Conservation (phyloP, 2,888 invertebrate genomes). For the Plebejus melissa region DNA sequence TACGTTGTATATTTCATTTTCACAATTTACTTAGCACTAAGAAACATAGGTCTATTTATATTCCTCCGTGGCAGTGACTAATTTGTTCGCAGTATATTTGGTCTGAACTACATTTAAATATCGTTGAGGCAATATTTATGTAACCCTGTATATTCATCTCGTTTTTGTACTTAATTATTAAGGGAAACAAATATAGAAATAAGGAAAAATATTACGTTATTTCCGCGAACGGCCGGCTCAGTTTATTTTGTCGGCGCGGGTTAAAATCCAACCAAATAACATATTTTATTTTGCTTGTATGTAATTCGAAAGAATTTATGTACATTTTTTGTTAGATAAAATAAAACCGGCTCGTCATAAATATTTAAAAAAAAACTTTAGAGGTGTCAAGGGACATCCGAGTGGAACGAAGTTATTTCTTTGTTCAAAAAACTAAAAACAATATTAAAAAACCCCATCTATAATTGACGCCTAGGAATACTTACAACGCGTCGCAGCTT, state of each 20-base stretch:
- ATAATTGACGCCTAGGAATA: too few species aligned
- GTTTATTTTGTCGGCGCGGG: not conserved
- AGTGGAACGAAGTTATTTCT: too few species aligned
- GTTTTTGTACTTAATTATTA: conserved; percentile 8
- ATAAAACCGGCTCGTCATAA: not conserved
- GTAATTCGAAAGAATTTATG: not conserved
- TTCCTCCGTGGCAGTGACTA: conserved; percentile 46
- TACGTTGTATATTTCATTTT: conserved; percentile 25
- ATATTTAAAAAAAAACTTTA: not conserved
- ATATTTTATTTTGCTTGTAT: conserved; percentile 6
- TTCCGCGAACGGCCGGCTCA: not conserved
- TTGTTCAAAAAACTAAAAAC: too few species aligned
- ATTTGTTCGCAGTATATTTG: conserved; percentile 47
- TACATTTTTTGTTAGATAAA: not conserved
- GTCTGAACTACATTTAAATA: conserved; percentile 42
- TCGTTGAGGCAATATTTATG: conserved; percentile 37
- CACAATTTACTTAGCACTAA: conserved; percentile 35
- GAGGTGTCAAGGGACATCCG: too few species aligned
- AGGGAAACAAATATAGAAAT: conserved; percentile 3
- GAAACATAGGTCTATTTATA: conserved; percentile 50
- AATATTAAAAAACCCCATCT: too few species aligned
- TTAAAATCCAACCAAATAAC: not conserved
- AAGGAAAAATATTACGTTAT: conserved; percentile 1
- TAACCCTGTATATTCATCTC: conserved; percentile 31
- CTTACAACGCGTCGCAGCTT: too few species aligned